These are phyloP conservation scores for Laticauda colubrina DNA, from an alignment of 2,113 vertebrate genomes.

Conservation along the genomic window DNA sequence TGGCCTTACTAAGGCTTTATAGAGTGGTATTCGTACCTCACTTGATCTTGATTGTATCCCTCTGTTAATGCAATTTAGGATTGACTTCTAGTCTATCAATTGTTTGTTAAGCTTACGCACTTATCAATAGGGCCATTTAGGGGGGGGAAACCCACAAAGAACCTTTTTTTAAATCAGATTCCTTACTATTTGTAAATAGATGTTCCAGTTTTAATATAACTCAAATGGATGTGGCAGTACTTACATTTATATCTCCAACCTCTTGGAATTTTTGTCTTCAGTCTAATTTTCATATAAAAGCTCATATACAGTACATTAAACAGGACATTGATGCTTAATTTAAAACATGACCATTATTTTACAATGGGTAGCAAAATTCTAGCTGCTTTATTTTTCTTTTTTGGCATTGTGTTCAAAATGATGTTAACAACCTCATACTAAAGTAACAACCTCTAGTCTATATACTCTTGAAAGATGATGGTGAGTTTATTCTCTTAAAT, in stretches of 20 bases:
- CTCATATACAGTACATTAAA: background rate
- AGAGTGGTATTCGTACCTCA: too few species aligned
- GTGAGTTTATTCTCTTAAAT: background rate
- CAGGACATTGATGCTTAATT: background rate
- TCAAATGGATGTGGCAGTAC: background rate
- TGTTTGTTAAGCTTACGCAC: constrained; percentile 9
- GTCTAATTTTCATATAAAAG: background rate
- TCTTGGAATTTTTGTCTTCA: background rate
- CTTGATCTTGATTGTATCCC: too few species aligned
- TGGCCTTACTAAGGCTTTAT: too few species aligned
- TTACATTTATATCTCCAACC: background rate
- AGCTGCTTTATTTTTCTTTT: background rate
- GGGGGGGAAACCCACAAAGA: rapidly evolving
- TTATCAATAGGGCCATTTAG: constrained; percentile 13
- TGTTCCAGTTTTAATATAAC: background rate
- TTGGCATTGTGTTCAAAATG: background rate
- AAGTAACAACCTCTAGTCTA: background rate
- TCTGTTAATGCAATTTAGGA: too few species aligned
- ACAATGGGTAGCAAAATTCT: background rate
- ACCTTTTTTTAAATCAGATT: background rate
- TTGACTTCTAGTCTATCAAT: rapidly evolving
- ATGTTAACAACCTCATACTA: background rate
- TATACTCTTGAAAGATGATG: background rate
- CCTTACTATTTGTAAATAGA: background rate
- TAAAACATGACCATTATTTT: background rate